A percentile compares a stretch with the other conserved stretches of the same genome.
Evolutionary conservation across 2,797 vertebrate genomes (phyloP).

Genomic region (Harpagifer antarcticus): DNA sequence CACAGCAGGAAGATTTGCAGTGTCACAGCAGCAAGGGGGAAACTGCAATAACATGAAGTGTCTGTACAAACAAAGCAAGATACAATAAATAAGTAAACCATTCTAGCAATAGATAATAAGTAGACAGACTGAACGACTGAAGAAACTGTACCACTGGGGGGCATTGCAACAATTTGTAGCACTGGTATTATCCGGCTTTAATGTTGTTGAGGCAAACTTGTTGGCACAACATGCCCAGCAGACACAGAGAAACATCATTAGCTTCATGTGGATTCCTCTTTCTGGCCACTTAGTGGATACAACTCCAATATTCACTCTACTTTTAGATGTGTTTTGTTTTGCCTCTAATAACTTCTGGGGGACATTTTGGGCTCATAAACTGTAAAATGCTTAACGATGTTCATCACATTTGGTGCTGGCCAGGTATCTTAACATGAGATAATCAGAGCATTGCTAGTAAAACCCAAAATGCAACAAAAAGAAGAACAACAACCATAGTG

Average conservation of each 20-base stretch:
- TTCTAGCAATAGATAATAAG: no score
- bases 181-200: neutral
- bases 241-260: constrained; percentile 9
- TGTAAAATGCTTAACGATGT: neutral
- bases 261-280: neutral
- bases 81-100: no score
- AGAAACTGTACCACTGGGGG: neutral
- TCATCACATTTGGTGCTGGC: neutral
- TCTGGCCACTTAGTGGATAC: neutral
- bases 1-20: no score
- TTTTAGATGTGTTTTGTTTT: neutral
- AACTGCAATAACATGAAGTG: no score
- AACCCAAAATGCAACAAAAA: no score
- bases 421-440: neutral
- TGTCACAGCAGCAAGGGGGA: no score
- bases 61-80: no score
- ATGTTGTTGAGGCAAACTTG: neutral
- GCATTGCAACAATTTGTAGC: neutral
- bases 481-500: no score
- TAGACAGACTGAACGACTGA: no score
- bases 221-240: neutral
- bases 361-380: constrained; percentile 12
- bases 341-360: neutral
- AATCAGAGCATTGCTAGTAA: neutral
- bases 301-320: neutral